Evolutionary conservation across 2,113 vertebrate genomes (phyloP).

Genomic region (Sylvietta virens): DNA sequence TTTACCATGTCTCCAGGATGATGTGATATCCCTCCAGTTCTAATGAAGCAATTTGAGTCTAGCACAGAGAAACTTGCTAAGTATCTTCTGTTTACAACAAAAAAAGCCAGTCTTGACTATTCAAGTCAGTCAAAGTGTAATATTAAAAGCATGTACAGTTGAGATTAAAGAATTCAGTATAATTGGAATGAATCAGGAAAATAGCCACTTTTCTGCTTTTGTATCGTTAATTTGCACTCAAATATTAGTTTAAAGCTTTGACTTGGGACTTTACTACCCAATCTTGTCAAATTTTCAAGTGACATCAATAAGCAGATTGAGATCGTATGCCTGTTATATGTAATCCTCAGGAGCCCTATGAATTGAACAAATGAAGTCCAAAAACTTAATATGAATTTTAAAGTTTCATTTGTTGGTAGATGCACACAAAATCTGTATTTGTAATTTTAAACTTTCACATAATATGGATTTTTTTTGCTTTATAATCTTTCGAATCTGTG

Average conservation of each 20-base stretch:
- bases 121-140: neutral
- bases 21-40: neutral
- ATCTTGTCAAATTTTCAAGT: neutral
- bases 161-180: constrained; percentile 6
- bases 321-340: neutral
- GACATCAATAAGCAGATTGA: constrained; percentile 19
- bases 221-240: constrained; percentile 24
- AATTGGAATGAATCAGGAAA: constrained; percentile 38
- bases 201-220: constrained; percentile 13
- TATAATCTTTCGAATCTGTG: constrained; percentile 2
- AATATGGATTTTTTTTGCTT: constrained; percentile 36
- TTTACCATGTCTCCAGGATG: neutral
- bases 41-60: constrained; percentile 9
- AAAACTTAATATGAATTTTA: constrained; percentile 47
- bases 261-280: neutral
- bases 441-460: constrained; percentile 23
- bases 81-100: neutral
- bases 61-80: neutral
- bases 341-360: neutral
- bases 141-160: neutral
- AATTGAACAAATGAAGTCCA: constrained; percentile 31
- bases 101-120: neutral
- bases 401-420: constrained; percentile 47
- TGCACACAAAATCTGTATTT: constrained; percentile 45
- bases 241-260: constrained; percentile 11